These are phyloP conservation scores for Microtus ochrogaster DNA, from an alignment of 2,113 vertebrate genomes.

Conservation along the genomic window DNA sequence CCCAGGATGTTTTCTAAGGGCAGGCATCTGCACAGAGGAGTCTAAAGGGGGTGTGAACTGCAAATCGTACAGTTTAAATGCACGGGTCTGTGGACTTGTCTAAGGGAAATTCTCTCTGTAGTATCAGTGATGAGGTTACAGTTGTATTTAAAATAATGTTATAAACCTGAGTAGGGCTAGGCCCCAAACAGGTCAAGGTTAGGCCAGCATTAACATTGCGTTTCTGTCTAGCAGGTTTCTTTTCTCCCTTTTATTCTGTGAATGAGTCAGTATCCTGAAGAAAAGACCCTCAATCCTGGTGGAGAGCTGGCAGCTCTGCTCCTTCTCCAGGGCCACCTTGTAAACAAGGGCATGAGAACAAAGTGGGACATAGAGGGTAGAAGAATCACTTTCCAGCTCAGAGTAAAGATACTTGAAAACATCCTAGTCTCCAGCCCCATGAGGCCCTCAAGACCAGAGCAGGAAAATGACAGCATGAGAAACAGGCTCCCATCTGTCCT, in stretches of 20 bases:
- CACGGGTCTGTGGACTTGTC: neutral
- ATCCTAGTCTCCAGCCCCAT: neutral
- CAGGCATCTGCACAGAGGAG: neutral
- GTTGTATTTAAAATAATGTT: neutral
- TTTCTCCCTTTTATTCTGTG: neutral
- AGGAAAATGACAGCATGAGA: neutral
- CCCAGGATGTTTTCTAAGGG: neutral
- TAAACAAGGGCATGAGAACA: neutral
- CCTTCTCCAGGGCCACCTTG: neutral
- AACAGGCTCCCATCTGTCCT: neutral
- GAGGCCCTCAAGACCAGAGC: neutral
- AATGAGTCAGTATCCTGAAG: neutral
- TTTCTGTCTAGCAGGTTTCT: neutral
- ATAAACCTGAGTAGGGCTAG: neutral
- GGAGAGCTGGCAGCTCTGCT: no score
- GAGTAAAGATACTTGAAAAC: neutral
- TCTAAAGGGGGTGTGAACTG: neutral
- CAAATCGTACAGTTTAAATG: neutral
- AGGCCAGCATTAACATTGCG: neutral
- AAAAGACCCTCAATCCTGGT: neutral
- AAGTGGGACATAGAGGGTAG: neutral
- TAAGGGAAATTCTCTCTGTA: neutral
- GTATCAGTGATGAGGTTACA: neutral
- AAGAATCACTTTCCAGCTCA: neutral
- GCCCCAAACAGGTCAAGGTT: neutral